Base-by-base conservation (phyloP, 2,113 vertebrate genomes). In the Xiphophorus maculatus region DNA sequence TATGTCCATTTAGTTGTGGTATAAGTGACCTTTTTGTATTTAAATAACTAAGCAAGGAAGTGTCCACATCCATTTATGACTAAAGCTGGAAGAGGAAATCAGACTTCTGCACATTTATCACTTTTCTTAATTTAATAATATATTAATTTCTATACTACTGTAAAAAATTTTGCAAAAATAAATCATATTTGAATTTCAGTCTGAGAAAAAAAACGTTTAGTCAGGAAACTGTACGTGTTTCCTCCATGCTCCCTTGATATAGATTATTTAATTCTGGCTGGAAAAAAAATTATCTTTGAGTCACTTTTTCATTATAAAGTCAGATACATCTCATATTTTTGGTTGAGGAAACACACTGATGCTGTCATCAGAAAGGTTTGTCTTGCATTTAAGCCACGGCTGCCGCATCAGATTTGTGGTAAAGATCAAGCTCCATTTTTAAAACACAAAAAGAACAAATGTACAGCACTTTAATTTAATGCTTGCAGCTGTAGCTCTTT, bases 361-460 rank as follows among this genome's bases (percentile, higher is more conserved):
- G 33, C 35, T 78, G 28, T 64, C 44, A 25, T 78, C 48, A 35
- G 37, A 17, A 29, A n/a, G 40, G 69, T 75, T 66, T 14, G 33
- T 35, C 40, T 70, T 48, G 51, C 67, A 44, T 58, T 58, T n/a
- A 58, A 58, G 51, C 25, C 25, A 58, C 71, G 9, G 60, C 71
- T 2, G 48, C 73, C 32, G 66, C 74, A 48, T 40, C 35, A 14
- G 83, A 81, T 84, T 88, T 84, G 66, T 81, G 32, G 76, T 14
- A 33, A 63, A 54, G 70, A 85, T 81, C 81, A 72, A 27, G 15
- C 71, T n/a, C 42, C 67, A 80, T 80, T 85, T 86, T 87, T 32
- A 82, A 30, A 85, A 79, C 66, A 87, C 77, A 83, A 77, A 84
- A 80, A 71, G 71, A 68, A 63, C 69, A 77, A 74, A 76, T 78